Conservation (phyloP, 2,113 vertebrate genomes). For the Oxygymnocypris stewartii region DNA sequence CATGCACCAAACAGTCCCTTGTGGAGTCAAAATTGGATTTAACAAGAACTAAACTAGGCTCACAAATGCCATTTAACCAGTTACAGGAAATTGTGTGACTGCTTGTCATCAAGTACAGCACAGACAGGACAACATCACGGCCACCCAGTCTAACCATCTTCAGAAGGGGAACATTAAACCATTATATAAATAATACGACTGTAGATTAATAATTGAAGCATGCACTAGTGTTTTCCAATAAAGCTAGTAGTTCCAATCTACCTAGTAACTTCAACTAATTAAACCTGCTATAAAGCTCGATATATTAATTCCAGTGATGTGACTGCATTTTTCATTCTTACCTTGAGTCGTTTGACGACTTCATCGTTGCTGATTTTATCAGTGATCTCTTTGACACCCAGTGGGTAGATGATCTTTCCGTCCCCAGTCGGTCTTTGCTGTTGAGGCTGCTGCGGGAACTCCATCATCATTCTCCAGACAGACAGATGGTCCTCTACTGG, state of each 20-base stretch:
- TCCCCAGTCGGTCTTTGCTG: slow-evolving; percentile 87
- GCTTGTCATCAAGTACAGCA: not conserved
- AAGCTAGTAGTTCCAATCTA: no score
- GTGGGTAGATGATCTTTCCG: slow-evolving; percentile 92
- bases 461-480: slow-evolving; percentile 89
- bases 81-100: not conserved
- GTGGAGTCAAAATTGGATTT: not conserved
- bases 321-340: slow-evolving; percentile 64
- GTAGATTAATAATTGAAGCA: not conserved
- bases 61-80: not conserved
- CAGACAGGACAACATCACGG: not conserved
- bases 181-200: not conserved
- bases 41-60: not conserved
- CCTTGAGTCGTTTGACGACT: slow-evolving; percentile 97
- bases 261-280: not conserved
- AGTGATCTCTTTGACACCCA: slow-evolving; percentile 97
- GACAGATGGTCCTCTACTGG: slow-evolving; percentile 95
- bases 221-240: not conserved
- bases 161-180: not conserved
- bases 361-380: slow-evolving; percentile 99
- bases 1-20: not conserved
- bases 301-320: not conserved
- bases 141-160: not conserved
- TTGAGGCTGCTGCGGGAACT: slow-evolving; percentile 89
- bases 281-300: not conserved